These are phyloP conservation scores for Drosophila longiperda DNA, from an alignment of 2,888 invertebrate species.

Conservation along the genomic window DNA sequence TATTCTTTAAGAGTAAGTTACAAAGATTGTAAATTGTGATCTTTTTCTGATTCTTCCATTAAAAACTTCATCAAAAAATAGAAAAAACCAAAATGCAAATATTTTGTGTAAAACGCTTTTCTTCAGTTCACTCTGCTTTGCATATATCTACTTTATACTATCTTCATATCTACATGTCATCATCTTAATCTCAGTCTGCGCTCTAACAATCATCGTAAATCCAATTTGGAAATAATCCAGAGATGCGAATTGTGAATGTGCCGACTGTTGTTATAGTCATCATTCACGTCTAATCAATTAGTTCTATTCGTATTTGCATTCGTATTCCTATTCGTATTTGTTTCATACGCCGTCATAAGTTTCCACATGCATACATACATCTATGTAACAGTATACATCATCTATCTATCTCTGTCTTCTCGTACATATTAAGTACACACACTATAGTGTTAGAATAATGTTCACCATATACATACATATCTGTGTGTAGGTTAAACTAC, in stretches of 20 bases:
- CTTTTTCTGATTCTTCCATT: conserved; percentile 8
- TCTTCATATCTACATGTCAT: conserved; percentile 20
- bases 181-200: conserved; percentile 17
- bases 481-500: conserved; percentile 12
- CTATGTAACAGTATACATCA: conserved; percentile 35
- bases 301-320: background rate
- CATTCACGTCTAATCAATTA: conserved; percentile 21
- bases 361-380: conserved; percentile 10
- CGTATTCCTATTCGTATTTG: conserved; percentile 5
- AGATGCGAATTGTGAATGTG: conserved; percentile 5
- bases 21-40: background rate
- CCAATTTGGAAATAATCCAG: conserved; percentile 9
- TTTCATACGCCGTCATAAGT: conserved; percentile 34
- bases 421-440: conserved; percentile 38
- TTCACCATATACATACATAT: background rate
- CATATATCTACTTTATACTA: conserved; percentile 17
- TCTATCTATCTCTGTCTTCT: conserved; percentile 52
- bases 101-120: conserved; percentile 45
- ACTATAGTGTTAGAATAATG: conserved; percentile 4
- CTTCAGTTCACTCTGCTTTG: conserved; percentile 45
- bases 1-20: background rate
- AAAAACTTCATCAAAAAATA: conserved; percentile 15
- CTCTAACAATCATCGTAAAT: conserved; percentile 18
- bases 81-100: background rate
- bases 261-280: conserved; percentile 19